Conservation (phyloP, 37 sponge, comb jelly and placozoan species). For the Bolinopsis microptera region DNA sequence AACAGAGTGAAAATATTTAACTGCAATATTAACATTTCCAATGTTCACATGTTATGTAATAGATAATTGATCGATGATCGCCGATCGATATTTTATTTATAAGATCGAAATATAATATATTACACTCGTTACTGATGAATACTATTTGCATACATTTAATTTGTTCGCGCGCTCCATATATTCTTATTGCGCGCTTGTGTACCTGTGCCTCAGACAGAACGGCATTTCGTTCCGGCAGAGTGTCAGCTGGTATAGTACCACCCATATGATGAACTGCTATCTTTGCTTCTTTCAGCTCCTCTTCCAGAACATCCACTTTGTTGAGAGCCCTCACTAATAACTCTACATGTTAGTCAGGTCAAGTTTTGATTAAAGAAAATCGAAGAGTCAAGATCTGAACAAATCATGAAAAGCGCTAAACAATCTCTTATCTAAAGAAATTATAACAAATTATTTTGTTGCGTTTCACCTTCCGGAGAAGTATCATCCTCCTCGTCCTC, state of each 20-base stretch:
- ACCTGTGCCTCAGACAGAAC: constrained; percentile 46
- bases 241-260: not conserved
- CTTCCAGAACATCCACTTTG: constrained; percentile 61
- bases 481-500: constrained; percentile 57
- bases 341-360: constrained; percentile 2
- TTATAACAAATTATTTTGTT: no score
- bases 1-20: no score
- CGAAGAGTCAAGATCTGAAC: not conserved
- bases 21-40: no score
- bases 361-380: not conserved
- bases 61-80: no score
- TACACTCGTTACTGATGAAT: constrained; percentile 3
- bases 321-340: constrained; percentile 22
- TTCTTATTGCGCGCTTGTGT: no score
- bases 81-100: no score
- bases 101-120: not conserved
- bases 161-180: not conserved
- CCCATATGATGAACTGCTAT: constrained; percentile 8
- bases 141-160: not conserved
- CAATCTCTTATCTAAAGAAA: no score
- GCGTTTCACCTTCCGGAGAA: constrained; percentile 64
- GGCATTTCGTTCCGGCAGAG: not conserved
- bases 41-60: no score
- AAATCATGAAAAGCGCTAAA: not conserved
- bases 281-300: constrained; percentile 44